Evolutionary conservation across 2,888 invertebrate species (phyloP).

Genomic region (Ophion slaviceki): DNA sequence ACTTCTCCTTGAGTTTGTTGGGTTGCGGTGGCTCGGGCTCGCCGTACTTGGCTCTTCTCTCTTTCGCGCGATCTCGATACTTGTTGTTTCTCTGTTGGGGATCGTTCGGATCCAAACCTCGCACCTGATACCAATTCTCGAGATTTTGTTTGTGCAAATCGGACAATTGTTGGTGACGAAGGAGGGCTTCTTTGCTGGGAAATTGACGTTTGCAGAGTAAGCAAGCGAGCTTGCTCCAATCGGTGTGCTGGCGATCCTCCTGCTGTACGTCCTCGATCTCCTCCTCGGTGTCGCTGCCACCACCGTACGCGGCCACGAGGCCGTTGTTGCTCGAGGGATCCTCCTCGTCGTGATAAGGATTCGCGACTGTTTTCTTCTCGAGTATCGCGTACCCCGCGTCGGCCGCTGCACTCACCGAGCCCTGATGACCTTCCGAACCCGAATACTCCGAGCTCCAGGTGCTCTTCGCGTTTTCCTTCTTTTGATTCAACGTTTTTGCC

Average conservation of each 20-base stretch:
- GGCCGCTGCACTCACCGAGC: constrained; percentile 90
- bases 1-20: constrained; percentile 90
- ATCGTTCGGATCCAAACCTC: constrained; percentile 83
- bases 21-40: constrained; percentile 92
- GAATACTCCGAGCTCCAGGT: constrained; percentile 79
- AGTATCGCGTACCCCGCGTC: constrained; percentile 97
- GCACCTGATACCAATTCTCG: constrained; percentile 84
- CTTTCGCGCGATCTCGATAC: constrained; percentile 98
- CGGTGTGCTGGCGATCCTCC: constrained; percentile 86
- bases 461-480: constrained; percentile 89
- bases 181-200: constrained; percentile 93
- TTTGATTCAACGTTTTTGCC: constrained; percentile 98
- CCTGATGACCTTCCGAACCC: constrained; percentile 79
- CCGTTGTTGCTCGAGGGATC: constrained; percentile 83
- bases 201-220: constrained; percentile 98
- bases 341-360: constrained; percentile 80
- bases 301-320: constrained; percentile 91
- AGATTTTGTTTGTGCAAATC: constrained; percentile 97
- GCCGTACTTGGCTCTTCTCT: constrained; percentile 96
- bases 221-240: constrained; percentile 96
- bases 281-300: constrained; percentile 89
- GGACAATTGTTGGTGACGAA: constrained; percentile 96
- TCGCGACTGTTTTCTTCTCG: constrained; percentile 88
- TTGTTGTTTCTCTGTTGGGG: constrained; percentile 83
- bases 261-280: constrained; percentile 88